Base-by-base conservation (phyloP, 1,140 invertebrate species). In the Cydia fagiglandana region DNA sequence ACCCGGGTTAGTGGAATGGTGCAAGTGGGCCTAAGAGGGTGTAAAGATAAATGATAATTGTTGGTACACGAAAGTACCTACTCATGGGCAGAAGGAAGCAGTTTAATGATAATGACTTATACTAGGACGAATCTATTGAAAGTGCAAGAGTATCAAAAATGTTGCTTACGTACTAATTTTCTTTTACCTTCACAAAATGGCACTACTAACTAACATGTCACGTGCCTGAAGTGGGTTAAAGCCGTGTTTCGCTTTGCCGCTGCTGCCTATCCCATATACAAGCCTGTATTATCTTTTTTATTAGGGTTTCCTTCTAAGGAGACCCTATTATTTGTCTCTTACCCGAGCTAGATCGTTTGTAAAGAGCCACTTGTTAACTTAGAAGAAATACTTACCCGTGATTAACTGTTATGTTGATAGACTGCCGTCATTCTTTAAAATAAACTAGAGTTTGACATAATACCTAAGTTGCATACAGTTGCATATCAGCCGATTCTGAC, bases 271-370 rank as follows among this genome's bases (percentile, higher is more conserved):
- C 6, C 28, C 28, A 30, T 68, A 30, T 64, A 64, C 64, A 30
- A 13, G 10, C 64, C 56, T 64, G 64, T 68, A 68, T 68, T 68
- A 68, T 68, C 64, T 34, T 68, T 68, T 38, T 68, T 68, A 68
- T 68, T 68, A 68, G 64, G 64, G 64, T 68, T 34, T 68, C 28
- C 5, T 34, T 34, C 64, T 13, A 28, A 68, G 15, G 30, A n/a
- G 28, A 28, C 24, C 64, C 64, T 38, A 68, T 38, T 38, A 68
- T 68, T 28, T 68, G 64, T 68, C 30, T 68, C 64, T 28, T 68
- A 34, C 64, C 28, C 64, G 15, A 7, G 28, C 28, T 34, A 66
- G 64, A 2, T 17, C 64, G 34, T 68, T 68, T 68, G 20, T 68
- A n/a, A n/a, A 68, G 64, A 68, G 9, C 30, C 64, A 34, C 24